Conservation (phyloP, 2,888 invertebrate genomes). For the Subacronicta megacephala region DNA sequence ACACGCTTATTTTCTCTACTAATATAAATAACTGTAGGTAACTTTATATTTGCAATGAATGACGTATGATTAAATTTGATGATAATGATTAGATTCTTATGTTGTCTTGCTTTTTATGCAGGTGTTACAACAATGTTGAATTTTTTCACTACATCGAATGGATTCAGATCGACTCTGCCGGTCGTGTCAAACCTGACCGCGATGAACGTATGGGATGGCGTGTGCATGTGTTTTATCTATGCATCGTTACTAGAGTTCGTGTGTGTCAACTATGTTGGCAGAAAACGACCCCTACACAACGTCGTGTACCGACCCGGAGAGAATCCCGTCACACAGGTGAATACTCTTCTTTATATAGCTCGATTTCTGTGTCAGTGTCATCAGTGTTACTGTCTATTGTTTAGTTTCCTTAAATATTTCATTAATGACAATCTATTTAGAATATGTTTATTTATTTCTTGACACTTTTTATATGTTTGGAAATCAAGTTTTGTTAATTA, state of each 20-base stretch:
- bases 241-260: constrained; percentile 98
- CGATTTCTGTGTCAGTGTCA: constrained; percentile 36
- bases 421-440: constrained; percentile 31
- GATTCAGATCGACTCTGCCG: constrained; percentile 97
- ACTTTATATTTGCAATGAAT: constrained; percentile 1
- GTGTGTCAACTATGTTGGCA: constrained; percentile 98
- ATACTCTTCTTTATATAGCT: constrained; percentile 41
- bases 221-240: constrained; percentile 99
- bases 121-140: constrained; percentile 99
- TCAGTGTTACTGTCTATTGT: constrained; percentile 18
- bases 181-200: constrained; percentile 98
- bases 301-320: constrained; percentile 97
- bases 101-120: constrained; percentile 75
- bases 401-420: not conserved
- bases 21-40: constrained; percentile 15
- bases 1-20: constrained; percentile 50
- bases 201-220: constrained; percentile 99
- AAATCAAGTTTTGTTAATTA: constrained; percentile 24
- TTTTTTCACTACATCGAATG: constrained; percentile 98
- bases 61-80: not conserved
- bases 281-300: constrained; percentile 96
- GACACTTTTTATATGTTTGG: constrained; percentile 14
- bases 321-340: constrained; percentile 97
- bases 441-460: constrained; percentile 17
- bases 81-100: constrained; percentile 29